phyloP scores from a whole-genome alignment of 2,888 invertebrate species.

The Pyralis farinalis region DNA sequence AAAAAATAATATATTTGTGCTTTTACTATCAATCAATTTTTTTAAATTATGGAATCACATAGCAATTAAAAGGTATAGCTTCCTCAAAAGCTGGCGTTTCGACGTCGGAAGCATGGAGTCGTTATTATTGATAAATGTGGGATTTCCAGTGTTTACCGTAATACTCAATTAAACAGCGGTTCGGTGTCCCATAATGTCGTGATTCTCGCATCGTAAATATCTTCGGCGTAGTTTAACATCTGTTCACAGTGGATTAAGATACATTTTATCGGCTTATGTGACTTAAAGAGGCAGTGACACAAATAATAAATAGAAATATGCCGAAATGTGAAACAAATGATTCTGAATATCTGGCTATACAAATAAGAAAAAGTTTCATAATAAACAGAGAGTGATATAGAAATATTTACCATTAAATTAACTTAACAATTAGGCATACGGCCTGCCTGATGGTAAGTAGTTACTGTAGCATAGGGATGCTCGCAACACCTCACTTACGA shows the following conservation, averaged over 20 bases:
- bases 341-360: too few species aligned
- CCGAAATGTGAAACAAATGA: too few species aligned
- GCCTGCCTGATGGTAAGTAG: too few species aligned
- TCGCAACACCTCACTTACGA: too few species aligned
- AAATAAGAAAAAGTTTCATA: too few species aligned
- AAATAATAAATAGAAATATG: too few species aligned
- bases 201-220: slow-evolving; percentile 24
- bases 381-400: too few species aligned
- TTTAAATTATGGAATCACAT: slow-evolving; percentile 20
- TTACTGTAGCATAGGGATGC: too few species aligned
- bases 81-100: slow-evolving; percentile 20
- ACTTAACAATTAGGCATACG: too few species aligned
- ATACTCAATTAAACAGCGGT: slow-evolving; percentile 15
- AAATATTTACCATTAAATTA: too few species aligned
- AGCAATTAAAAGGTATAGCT: slow-evolving; percentile 21
- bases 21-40: slow-evolving; percentile 17
- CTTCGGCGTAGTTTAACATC: slow-evolving; percentile 15
- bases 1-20: too few species aligned
- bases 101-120: slow-evolving; percentile 26
- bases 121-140: slow-evolving; percentile 35
- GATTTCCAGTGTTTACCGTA: slow-evolving; percentile 28
- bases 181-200: slow-evolving; percentile 20
- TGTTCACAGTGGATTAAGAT: slow-evolving; percentile 9
- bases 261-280: slow-evolving; percentile 1
- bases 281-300: too few species aligned